A percentile compares a stretch with the other conserved stretches of the same genome.
phyloP scores from a whole-genome alignment of 2,888 invertebrate genomes.

The Hedychridium roseum region DNA sequence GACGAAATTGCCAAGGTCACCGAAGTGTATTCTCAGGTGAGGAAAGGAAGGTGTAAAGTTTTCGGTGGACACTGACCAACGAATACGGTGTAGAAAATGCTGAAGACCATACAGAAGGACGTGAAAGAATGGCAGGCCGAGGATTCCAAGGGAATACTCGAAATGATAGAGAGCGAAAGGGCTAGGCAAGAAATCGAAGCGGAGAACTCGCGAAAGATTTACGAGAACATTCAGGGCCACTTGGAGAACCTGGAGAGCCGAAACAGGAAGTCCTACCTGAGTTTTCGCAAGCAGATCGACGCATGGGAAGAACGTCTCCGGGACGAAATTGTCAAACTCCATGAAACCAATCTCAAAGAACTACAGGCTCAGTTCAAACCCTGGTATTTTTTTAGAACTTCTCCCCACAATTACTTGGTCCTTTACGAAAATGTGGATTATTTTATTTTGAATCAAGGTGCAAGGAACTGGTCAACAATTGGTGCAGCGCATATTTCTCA shows the following conservation, averaged over 20 bases:
- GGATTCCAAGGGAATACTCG: constrained; percentile 23
- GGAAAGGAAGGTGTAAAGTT: background rate
- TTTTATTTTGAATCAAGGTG: background rate
- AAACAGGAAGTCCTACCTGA: constrained; percentile 26
- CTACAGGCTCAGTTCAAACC: constrained; percentile 23
- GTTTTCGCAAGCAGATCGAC: constrained; percentile 35
- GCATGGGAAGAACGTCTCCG: constrained; percentile 32
- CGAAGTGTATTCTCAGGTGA: constrained; percentile 27
- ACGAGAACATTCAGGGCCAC: constrained; percentile 31
- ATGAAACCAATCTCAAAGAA: constrained; percentile 27
- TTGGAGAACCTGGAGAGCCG: constrained; percentile 28
- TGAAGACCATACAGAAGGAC: constrained; percentile 22
- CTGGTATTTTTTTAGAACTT: too few species aligned
- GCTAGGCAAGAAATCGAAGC: constrained; percentile 17
- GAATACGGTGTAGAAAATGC: constrained; percentile 25
- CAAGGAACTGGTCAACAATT: background rate
- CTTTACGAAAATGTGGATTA: too few species aligned
- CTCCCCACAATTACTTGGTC: too few species aligned
- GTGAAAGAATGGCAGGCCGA: constrained; percentile 30
- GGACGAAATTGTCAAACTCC: constrained; percentile 27
- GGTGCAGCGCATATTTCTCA: background rate
- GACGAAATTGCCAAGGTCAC: constrained; percentile 28
- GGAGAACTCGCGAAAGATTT: constrained; percentile 21
- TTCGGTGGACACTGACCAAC: background rate
- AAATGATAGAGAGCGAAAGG: constrained; percentile 25